Percentiles rank a stretch among this genome's conserved stretches.
Conservation (phyloP, 2,888 invertebrate species). For the Meta bourneti region DNA sequence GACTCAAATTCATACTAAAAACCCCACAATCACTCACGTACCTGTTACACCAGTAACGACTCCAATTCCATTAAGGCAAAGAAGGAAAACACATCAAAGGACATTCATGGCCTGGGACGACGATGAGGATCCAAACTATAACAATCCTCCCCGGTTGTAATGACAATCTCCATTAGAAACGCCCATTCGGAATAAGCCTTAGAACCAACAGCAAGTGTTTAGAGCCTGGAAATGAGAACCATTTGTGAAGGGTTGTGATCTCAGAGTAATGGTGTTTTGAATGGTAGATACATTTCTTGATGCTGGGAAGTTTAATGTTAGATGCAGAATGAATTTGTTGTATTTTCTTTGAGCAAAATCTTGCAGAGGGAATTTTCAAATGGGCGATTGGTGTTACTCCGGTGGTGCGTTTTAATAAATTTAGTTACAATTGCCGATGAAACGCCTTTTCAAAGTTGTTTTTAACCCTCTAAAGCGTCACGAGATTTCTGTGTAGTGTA, state of each 20-base stretch:
- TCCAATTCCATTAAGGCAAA: not conserved
- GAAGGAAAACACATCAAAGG: not conserved
- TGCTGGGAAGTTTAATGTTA: no score
- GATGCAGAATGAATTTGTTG: no score
- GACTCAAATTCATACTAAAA: not conserved
- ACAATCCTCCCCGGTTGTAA: not conserved
- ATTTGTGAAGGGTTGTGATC: not conserved
- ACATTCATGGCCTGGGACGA: not conserved
- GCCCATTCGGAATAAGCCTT: not conserved
- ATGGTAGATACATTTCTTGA: not conserved
- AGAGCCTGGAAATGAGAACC: not conserved
- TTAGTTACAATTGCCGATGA: no score
- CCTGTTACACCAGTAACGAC: not conserved
- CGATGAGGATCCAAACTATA: not conserved
- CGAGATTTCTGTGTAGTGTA: no score
- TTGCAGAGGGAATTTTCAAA: no score
- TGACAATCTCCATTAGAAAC: not conserved
- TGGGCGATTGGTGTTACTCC: no score
- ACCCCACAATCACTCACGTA: not conserved
- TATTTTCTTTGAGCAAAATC: no score
- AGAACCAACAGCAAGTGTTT: not conserved
- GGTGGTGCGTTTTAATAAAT: no score
- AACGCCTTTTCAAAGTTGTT: no score
- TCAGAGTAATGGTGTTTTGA: not conserved
- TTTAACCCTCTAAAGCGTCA: no score